Evolutionary conservation across 2,797 vertebrate species (phyloP), one percentile per base, ranked within the genome.

Genomic region (Chiloscyllium punctatum): DNA sequence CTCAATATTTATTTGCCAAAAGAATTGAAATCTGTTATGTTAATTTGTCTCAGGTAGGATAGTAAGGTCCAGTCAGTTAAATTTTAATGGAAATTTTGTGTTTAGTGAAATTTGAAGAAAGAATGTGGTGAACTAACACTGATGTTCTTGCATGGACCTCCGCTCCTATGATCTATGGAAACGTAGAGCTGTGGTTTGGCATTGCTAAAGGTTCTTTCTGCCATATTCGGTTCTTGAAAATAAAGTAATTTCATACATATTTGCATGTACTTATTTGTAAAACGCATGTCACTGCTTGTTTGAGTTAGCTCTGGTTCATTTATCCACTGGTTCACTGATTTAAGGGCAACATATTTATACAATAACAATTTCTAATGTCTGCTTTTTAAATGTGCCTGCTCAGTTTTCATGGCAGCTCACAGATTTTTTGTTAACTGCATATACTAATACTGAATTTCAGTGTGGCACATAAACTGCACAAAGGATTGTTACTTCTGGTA

Each of bases 381-480:
- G 82, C 7, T 92, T 68, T 92, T n/a, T 68, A 42, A 90, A 27
- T 92, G 90, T 37, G 21, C n/a, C 62, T 92, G 90, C n/a, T 92
- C 90, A 92, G n/a, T 69, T 62, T 92, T 62, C 7, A 1, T 69
- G 90, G n/a, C 23, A 69, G 11, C 42, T 37, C n/a, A 69, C 6
- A 37, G 18, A 92, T 21, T 92, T 23, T 92, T 69, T 69, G 7
- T 23, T 77, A 77, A 37, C n/a, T 92, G 90, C n/a, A 27, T 8
- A 3, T 66, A 42, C 6, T 37, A 69, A 42, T 69, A 42, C 4
- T 69, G 88, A 23, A 69, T 66, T 69, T 62, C 69, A 37, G 8
- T 69, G 21, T 23, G 6, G 90, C 42, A 69, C 62, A 25, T 69
- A 69, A 92, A 92, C 42, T 42, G 18, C 62, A 42, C 7, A 42